Evolutionary conservation across 2,888 invertebrate species (phyloP), one percentile per base, ranked within the genome.

Genomic region (Scaptodrosophila latifasciaeformis): DNA sequence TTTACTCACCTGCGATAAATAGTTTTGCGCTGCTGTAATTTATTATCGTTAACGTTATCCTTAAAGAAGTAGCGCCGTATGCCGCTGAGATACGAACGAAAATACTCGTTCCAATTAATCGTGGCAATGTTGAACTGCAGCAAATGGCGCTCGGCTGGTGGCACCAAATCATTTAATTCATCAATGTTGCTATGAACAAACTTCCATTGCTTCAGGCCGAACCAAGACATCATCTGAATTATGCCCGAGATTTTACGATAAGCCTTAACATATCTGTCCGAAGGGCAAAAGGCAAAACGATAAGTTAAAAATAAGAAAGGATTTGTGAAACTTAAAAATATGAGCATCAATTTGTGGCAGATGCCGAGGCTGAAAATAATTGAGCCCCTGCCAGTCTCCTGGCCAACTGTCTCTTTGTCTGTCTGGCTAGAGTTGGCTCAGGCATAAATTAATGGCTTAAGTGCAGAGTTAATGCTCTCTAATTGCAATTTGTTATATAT

Each of bases 91-190:
- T 93, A 93, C 51, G 87, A 88, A 60, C 88, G 87, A 75, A 92
- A 89, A 82, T 91, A 93, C 45, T 87, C 83, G 40, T 88, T 84
- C 93, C 93, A 94, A 80, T 92, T 87, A 57, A 93, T 88, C 47
- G 88, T 87, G 27, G 86, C 86, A 56, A 92, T 88, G 79, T 90
- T 90, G 78, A 93, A 91, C 74, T 85, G 84, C 58, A 87, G 75
- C 62, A 82, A 59, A 48, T 69, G 62, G 21, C 81, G 82, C 55
- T 81, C 78, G 27, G 52, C 62, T 6, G 21, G 50, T 2, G 70
- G 67, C 55, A 86, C 67, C 59, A 81, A 63, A n/a, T 69, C 76
- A 62, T 85, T 82, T 70, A 86, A 67, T 65, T 84, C 80, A 53
- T 79, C 75, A 67, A 87, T 85, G 66, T 87, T 87, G 47, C 67